Evolutionary conservation across 1,140 invertebrate genomes (phyloP).

Genomic region (Bombus balteatus): DNA sequence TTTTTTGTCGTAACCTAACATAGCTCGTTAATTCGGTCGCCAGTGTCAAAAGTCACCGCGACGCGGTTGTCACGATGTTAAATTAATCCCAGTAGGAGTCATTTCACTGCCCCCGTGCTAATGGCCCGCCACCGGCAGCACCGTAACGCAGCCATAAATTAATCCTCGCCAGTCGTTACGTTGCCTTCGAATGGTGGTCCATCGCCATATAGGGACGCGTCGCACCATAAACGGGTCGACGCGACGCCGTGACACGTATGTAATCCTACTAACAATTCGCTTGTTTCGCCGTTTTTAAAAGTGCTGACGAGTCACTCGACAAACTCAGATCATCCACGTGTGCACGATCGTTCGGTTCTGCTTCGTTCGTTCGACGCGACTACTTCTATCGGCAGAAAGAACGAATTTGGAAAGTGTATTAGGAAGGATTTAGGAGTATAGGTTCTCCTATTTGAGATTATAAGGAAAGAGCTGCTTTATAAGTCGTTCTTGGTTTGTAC

Average conservation of each 20-base stretch:
- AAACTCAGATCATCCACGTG: background rate
- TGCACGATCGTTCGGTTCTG: background rate
- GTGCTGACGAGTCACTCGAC: background rate
- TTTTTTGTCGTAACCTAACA: background rate
- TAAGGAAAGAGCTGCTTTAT: too few relatives aligned
- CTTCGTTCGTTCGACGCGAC: background rate
- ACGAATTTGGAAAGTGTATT: too few relatives aligned
- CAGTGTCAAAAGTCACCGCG: constrained; percentile 52
- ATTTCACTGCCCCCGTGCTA: constrained; percentile 51
- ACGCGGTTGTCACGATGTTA: constrained; percentile 30
- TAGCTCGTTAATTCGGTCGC: constrained; percentile 50
- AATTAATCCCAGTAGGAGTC: constrained; percentile 64
- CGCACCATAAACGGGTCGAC: constrained; percentile 34
- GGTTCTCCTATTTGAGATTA: background rate
- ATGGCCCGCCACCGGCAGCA: constrained; percentile 43
- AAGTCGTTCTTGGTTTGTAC: background rate
- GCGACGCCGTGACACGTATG: constrained; percentile 14
- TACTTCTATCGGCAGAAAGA: background rate
- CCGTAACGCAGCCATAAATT: constrained; percentile 62
- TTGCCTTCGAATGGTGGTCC: constrained; percentile 55
- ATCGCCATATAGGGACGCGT: constrained; percentile 30
- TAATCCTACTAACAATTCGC: background rate
- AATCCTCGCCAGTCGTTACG: constrained; percentile 59
- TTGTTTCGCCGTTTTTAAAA: constrained; percentile 32
- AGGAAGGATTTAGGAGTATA: background rate